Evolutionary conservation across 2,888 invertebrate species (phyloP), one percentile per base, ranked within the genome.

Genomic region (Nephrotoma appendiculata): DNA sequence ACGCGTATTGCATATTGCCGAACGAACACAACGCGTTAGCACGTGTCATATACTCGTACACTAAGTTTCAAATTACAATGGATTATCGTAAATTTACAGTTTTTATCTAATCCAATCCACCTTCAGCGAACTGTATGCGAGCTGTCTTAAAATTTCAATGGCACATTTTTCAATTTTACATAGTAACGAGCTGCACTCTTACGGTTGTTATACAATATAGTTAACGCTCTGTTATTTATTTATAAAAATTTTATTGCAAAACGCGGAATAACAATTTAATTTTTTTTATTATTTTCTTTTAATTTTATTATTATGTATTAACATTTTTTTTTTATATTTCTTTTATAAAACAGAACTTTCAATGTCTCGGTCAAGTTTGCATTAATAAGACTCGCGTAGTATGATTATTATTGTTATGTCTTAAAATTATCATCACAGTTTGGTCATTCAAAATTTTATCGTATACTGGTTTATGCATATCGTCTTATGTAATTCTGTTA

Each of bases 311-410:
- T 83, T 83, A 31, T 31, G 31, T 31, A 19, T 83, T 83, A 83
- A 41, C 15, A 85, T 42, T 85, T 43, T 85, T 57, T 15, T 57
- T 57, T 15, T 7, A 15, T 9, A 6, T 57, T 9, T 57, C 19
- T 57, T 57, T 57, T 57, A 57, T 15, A 5, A 44, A 44, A 31
- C 31, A 31, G 12, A 15, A 43, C 41, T 85, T 85, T 85, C 85
- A 85, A 85, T 12, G 85, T 85, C 85, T 85, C 85, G 85, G 85
- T 85, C 85, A 85, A 41, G 41, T 85, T 43, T 85, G 85, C 41
- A 85, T 15, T 85, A 83, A 83, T 57, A 57, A 11, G 1, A 31
- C 31, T 31, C 31, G 31, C 31, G 31, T 31, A 31, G 31, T 57
- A 15, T 48, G 48, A 48, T 57, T 57, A 57, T 57, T 48, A 15